Evolutionary conservation across 2,888 invertebrate genomes (phyloP), one percentile per base, ranked within the genome.

Genomic region (Sarcophaga variegata): DNA sequence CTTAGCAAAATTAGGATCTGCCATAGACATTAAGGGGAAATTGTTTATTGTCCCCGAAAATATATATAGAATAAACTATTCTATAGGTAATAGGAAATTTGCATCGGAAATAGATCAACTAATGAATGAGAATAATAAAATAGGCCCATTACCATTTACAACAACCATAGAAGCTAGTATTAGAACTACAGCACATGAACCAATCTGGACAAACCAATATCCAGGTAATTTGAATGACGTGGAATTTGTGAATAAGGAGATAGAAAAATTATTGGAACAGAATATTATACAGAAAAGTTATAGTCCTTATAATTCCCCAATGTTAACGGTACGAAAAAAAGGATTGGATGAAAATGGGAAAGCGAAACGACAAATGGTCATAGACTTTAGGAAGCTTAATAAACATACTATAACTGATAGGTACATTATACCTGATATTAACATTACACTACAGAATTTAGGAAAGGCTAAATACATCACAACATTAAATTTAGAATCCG

Each of bases 351-450:
- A 81, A 45, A 69, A 76, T 20, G 67, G 76, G 22, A 76, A 71
- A 62, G 47, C 81, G 12, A 75, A 81, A 14, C 54, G 69, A 45
- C 54, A 59, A 59, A 81, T 81, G 75, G 67, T 75, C 11, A 27
- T 67, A 81, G 69, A 75, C 45, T 81, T 67, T 75, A 37, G 67
- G 14, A 75, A 75, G 22, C 25, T 75, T 49, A 75, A 74, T 64
- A 45, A 64, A 25, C 72, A 80, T 10, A 63, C 81, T 37, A 45
- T 72, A 59, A 80, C 81, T n/a, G 81, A 81, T 81, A 74, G 75
- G 37, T 37, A 8, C 63, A 70, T 64, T 45, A 80, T 80, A 47
- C 72, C 75, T 25, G 60, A 67, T 69, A 59, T 77, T 2, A 60
- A 60, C 3, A 69, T 78, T 25, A 62, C 69, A 27, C 25, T 59